These are phyloP conservation scores for Ctenodactylus gundi DNA, from an alignment of 2,113 vertebrate species.

Conservation along the genomic window DNA sequence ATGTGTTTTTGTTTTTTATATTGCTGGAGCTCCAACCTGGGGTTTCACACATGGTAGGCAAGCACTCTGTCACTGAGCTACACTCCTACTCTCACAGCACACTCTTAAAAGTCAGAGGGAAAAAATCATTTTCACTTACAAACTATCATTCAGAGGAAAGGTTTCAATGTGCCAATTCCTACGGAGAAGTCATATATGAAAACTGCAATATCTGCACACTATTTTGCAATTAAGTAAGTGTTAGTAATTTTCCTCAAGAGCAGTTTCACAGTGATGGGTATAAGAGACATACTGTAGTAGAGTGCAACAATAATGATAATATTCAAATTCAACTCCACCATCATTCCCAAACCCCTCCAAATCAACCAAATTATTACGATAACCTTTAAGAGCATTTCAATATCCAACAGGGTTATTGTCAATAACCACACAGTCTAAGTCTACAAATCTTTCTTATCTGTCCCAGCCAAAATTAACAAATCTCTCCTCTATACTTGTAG, in stretches of 20 bases:
- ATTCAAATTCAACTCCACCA: neutral
- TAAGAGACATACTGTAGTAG: neutral
- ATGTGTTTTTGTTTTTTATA: neutral
- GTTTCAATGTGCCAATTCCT: neutral
- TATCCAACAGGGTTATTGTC: neutral
- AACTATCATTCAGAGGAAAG: neutral
- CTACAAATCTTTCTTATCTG: neutral
- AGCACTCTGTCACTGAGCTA: neutral
- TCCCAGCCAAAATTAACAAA: neutral
- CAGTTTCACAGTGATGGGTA: neutral
- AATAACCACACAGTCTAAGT: neutral
- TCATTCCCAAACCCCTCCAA: neutral
- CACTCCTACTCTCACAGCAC: neutral
- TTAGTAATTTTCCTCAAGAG: neutral
- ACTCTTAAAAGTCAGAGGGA: neutral
- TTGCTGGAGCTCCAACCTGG: neutral
- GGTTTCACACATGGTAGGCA: neutral
- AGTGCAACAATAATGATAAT: neutral
- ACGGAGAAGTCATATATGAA: neutral
- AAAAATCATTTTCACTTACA: neutral
- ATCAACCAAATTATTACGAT: neutral
- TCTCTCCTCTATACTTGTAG: neutral
- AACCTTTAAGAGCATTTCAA: neutral
- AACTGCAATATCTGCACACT: neutral
- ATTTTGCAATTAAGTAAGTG: neutral